Percentiles rank a stretch among this genome's conserved stretches.
These are phyloP conservation scores for Nibea coibor DNA, from an alignment of 2,113 vertebrate species.

Conservation along the genomic window DNA sequence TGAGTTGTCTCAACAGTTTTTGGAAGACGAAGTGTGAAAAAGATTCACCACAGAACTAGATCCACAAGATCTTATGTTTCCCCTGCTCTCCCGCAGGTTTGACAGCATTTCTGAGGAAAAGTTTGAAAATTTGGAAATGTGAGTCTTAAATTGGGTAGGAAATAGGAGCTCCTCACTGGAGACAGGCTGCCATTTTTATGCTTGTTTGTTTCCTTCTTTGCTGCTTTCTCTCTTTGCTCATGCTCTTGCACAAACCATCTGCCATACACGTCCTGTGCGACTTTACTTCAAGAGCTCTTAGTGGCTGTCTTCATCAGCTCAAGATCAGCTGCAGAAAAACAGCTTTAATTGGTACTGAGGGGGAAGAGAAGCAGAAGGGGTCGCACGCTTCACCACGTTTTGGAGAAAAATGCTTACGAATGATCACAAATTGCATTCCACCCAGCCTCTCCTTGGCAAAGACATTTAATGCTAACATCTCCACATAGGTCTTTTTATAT, in stretches of 20 bases:
- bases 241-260: slow-evolving; percentile 78
- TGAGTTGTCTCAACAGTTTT: slow-evolving; percentile 54
- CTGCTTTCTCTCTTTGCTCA: slow-evolving; percentile 64
- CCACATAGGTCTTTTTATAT: background rate
- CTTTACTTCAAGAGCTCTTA: slow-evolving; percentile 79
- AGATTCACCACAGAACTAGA: slow-evolving; percentile 43
- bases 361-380: slow-evolving; percentile 60
- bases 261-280: slow-evolving; percentile 76
- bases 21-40: slow-evolving; percentile 17
- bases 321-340: slow-evolving; percentile 76
- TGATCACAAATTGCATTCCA: slow-evolving; percentile 51
- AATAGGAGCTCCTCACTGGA: slow-evolving; percentile 62
- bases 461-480: slow-evolving; percentile 19
- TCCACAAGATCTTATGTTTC: slow-evolving; percentile 45
- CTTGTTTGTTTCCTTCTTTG: slow-evolving; percentile 72
- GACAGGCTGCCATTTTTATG: slow-evolving; percentile 73
- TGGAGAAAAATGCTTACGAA: slow-evolving; percentile 34
- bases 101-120: slow-evolving; percentile 65
- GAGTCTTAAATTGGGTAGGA: slow-evolving; percentile 70
- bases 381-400: slow-evolving; percentile 52
- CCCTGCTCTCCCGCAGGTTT: slow-evolving; percentile 48
- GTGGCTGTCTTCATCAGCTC: slow-evolving; percentile 77
- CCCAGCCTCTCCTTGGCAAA: slow-evolving; percentile 14
- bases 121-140: slow-evolving; percentile 59
- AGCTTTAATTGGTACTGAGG: slow-evolving; percentile 79